phyloP scores from a whole-genome alignment of 2,113 vertebrate species.

The Tragelaphus scriptus region DNA sequence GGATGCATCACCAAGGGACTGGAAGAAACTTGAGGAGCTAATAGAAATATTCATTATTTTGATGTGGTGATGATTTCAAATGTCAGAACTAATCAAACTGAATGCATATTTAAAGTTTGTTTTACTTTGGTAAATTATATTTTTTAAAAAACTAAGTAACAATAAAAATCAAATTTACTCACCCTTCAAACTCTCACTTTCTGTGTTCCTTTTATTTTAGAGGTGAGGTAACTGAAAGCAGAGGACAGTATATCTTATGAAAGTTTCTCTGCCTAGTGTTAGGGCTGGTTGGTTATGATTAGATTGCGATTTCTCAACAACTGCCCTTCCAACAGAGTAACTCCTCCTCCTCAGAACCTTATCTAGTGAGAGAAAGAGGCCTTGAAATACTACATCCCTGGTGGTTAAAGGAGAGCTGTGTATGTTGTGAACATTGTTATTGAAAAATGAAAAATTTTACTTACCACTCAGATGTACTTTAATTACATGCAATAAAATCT shows the following conservation, averaged over 20 bases:
- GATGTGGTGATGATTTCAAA: neutral
- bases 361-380: neutral
- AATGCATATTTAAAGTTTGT: neutral
- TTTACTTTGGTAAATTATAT: neutral
- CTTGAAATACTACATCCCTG: too few relatives aligned
- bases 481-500: neutral
- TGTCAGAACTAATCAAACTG: neutral
- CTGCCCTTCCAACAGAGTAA: neutral
- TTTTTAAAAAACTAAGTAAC: neutral
- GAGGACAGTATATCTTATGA: neutral
- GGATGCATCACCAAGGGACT: neutral
- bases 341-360: neutral
- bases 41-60: neutral
- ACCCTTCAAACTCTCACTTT: neutral
- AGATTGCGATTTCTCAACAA: neutral
- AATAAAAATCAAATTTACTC: neutral
- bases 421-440: neutral
- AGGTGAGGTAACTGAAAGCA: neutral
- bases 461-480: neutral
- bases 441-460: neutral
- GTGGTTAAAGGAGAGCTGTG: neutral
- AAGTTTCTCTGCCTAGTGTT: neutral
- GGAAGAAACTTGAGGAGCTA: neutral
- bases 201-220: neutral
- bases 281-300: neutral